Evolutionary conservation across 2,888 invertebrate genomes (phyloP).

Genomic region (Bembecia ichneumoniformis): DNA sequence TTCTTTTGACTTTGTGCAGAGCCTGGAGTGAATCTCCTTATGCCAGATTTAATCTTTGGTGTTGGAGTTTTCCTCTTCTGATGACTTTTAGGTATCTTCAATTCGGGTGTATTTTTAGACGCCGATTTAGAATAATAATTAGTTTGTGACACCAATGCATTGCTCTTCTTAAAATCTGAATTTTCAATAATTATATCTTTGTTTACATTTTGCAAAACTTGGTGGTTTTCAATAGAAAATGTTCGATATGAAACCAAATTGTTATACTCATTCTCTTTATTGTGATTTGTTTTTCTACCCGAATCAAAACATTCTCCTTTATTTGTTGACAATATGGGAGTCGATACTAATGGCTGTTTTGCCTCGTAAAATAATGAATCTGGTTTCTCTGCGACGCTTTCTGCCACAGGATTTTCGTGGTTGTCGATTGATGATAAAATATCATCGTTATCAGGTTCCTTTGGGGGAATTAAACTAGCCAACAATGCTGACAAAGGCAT

Average conservation of each 20-base stretch:
- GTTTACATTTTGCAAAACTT: neutral
- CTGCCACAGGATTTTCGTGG: slow-evolving; percentile 43
- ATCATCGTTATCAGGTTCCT: slow-evolving; percentile 30
- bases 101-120: slow-evolving; percentile 40
- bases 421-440: slow-evolving; percentile 41
- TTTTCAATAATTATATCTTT: slow-evolving; percentile 6
- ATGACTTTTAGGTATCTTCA: slow-evolving; percentile 25
- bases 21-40: slow-evolving; percentile 48
- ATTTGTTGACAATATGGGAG: slow-evolving; percentile 26
- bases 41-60: slow-evolving; percentile 53
- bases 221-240: slow-evolving; percentile 30
- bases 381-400: slow-evolving; percentile 34
- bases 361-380: slow-evolving; percentile 19
- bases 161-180: slow-evolving; percentile 33
- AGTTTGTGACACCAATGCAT: slow-evolving; percentile 30
- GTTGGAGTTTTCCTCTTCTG: slow-evolving; percentile 43
- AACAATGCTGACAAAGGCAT: slow-evolving; percentile 62
- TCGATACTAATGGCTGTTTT: slow-evolving; percentile 34
- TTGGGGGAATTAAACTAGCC: slow-evolving; percentile 48
- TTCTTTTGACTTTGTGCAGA: slow-evolving; percentile 45
- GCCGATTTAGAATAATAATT: slow-evolving; percentile 26
- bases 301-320: slow-evolving; percentile 32
- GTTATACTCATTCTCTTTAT: slow-evolving; percentile 42
- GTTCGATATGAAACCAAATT: slow-evolving; percentile 29
- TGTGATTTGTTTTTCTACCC: slow-evolving; percentile 36